Conservation (phyloP, 2,888 invertebrate genomes). For the Sinopyrophorus schimmeli region DNA sequence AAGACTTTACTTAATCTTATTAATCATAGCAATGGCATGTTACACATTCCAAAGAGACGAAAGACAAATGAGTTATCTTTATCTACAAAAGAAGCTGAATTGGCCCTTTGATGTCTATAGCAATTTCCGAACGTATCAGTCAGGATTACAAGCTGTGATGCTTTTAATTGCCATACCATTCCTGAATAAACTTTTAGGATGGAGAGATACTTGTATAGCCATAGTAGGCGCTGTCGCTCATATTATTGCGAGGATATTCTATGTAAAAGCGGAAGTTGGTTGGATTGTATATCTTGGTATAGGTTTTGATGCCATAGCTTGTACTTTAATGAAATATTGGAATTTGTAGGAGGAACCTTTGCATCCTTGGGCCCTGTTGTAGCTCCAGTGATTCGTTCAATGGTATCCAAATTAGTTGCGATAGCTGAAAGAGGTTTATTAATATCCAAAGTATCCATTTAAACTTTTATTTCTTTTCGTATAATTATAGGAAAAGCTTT, state of each 20-base stretch:
- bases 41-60: slow-evolving; percentile 87
- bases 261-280: slow-evolving; percentile 61
- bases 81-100: slow-evolving; percentile 70
- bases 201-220: slow-evolving; percentile 74
- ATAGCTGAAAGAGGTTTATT: slow-evolving; percentile 68
- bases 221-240: slow-evolving; percentile 74
- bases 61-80: slow-evolving; percentile 73
- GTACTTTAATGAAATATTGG: slow-evolving; percentile 4
- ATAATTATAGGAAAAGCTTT: slow-evolving; percentile 73
- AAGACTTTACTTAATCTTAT: slow-evolving; percentile 66
- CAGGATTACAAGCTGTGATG: slow-evolving; percentile 69
- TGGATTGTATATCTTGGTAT: slow-evolving; percentile 67
- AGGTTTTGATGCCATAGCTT: slow-evolving; percentile 35
- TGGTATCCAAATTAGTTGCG: slow-evolving; percentile 77
- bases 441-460: neutral
- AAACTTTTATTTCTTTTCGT: too few relatives aligned
- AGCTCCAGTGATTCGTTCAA: slow-evolving; percentile 78
- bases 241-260: slow-evolving; percentile 69
- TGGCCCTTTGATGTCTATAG: slow-evolving; percentile 75
- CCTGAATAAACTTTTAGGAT: slow-evolving; percentile 68
- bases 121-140: slow-evolving; percentile 71
- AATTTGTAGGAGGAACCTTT: slow-evolving; percentile 65
- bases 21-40: slow-evolving; percentile 75
- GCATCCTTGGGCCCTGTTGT: slow-evolving; percentile 79
- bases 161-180: slow-evolving; percentile 73